Percentiles rank a stretch among this genome's conserved stretches.
These are phyloP conservation scores for Calameuta filiformis DNA, from an alignment of 2,888 invertebrate species.

Conservation along the genomic window DNA sequence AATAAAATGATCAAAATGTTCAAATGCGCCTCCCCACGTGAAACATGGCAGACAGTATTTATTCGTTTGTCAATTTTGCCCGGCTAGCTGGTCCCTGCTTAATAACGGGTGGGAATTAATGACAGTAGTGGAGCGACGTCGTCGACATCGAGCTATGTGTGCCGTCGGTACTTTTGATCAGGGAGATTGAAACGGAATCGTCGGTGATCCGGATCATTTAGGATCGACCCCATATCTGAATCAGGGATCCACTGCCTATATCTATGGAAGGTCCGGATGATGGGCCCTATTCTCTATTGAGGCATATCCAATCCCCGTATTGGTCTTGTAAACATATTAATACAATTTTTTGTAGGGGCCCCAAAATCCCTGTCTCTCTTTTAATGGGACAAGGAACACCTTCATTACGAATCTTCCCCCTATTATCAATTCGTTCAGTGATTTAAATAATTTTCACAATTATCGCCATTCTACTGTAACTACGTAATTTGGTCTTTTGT, in stretches of 20 bases:
- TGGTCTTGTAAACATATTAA: not conserved
- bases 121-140: not conserved
- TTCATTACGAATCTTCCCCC: not conserved
- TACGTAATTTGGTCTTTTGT: not conserved
- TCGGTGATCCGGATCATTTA: not conserved
- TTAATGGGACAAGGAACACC: not conserved
- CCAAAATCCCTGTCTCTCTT: not conserved
- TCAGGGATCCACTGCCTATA: not conserved
- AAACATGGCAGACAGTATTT: not conserved
- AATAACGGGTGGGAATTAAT: not conserved
- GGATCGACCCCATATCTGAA: not conserved
- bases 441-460: not conserved
- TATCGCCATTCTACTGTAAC: not conserved
- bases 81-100: not conserved
- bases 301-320: not conserved
- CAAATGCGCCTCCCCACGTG: not conserved
- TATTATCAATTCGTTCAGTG: not conserved
- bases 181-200: not conserved
- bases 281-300: not conserved
- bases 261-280: not conserved
- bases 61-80: not conserved
- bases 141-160: no score
- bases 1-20: not conserved
- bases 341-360: not conserved
- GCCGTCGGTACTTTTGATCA: not conserved